phyloP scores from a whole-genome alignment of 2,888 invertebrate species.

The Trissoscelio sp. region DNA sequence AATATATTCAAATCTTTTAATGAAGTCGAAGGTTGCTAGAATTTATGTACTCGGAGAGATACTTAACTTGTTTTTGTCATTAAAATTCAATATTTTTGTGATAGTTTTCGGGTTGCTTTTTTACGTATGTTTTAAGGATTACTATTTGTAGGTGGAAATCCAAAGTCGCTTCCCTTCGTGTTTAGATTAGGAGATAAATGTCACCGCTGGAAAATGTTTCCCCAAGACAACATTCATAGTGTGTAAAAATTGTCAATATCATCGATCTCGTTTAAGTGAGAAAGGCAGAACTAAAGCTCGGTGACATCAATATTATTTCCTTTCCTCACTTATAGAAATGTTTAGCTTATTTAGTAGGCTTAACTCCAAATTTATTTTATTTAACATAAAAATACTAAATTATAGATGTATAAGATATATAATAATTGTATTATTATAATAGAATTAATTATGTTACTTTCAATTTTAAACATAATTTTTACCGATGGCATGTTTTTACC shows the following conservation, averaged over 20 bases:
- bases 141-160: constrained; percentile 42
- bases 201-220: constrained; percentile 46
- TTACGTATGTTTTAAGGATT: constrained; percentile 48
- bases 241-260: constrained; percentile 52
- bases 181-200: constrained; percentile 63
- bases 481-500: no score
- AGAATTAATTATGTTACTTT: no score
- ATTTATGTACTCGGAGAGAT: constrained; percentile 7
- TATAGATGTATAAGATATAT: no score
- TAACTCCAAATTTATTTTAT: no score
- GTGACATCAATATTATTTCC: constrained; percentile 14
- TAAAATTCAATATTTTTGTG: constrained; percentile 42
- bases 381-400: no score
- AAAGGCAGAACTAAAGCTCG: constrained; percentile 23
- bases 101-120: constrained; percentile 34
- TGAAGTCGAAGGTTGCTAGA: not conserved
- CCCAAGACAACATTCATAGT: constrained; percentile 41
- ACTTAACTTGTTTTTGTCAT: constrained; percentile 4
- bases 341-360: no score
- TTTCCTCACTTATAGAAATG: not conserved
- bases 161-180: constrained; percentile 59
- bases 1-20: no score
- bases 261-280: constrained; percentile 33
- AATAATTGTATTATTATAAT: no score
- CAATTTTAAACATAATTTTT: no score